phyloP scores from a whole-genome alignment of 2,888 invertebrate genomes.

The Leucophora obtusa region DNA sequence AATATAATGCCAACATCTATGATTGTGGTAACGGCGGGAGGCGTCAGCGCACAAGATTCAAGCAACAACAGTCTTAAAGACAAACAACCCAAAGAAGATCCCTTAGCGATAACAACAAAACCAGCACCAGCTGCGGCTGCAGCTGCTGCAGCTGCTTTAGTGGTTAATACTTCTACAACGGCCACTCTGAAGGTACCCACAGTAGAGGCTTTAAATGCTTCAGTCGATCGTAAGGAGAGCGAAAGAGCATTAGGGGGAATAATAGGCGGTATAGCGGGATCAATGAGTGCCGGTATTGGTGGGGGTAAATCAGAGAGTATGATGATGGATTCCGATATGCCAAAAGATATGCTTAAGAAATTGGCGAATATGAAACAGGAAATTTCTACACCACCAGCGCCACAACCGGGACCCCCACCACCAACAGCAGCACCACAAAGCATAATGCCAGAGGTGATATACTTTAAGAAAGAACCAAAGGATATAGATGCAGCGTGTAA shows the following conservation, averaged over 20 bases:
- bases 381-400: conserved; percentile 67
- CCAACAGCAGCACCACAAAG: conserved; percentile 38
- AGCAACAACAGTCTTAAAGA: conserved; percentile 66
- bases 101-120: conserved; percentile 53
- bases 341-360: conserved; percentile 77
- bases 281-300: neutral
- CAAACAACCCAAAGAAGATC: conserved; percentile 63
- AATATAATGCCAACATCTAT: conserved; percentile 61
- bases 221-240: conserved; percentile 69
- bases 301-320: conserved; percentile 71
- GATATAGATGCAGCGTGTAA: conserved; percentile 79
- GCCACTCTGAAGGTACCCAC: conserved; percentile 73
- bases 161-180: conserved; percentile 41
- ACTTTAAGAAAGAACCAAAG: conserved; percentile 80
- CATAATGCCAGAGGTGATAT: conserved; percentile 80
- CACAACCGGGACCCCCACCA: conserved; percentile 62
- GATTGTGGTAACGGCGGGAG: conserved; percentile 38
- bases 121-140: conserved; percentile 39
- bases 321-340: conserved; percentile 64
- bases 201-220: conserved; percentile 73
- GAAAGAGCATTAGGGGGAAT: conserved; percentile 56
- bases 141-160: conserved; percentile 30
- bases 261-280: conserved; percentile 55
- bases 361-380: conserved; percentile 78
- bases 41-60: conserved; percentile 12